phyloP scores from a whole-genome alignment of 1,140 invertebrate species.

The Drosophila jambulina region DNA sequence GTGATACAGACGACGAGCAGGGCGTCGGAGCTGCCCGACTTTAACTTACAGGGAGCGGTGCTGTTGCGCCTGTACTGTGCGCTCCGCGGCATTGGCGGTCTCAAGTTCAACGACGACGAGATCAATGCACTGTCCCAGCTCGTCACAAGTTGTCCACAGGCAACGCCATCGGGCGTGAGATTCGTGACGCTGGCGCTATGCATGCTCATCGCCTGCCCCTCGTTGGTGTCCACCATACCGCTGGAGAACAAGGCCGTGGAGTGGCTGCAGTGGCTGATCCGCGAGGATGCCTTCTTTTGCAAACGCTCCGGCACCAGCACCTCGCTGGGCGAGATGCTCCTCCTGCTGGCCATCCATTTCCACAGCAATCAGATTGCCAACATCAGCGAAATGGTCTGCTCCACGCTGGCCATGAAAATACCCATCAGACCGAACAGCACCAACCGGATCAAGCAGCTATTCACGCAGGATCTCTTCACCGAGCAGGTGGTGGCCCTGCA shows the following conservation, averaged over 20 bases:
- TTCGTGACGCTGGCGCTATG: constrained; percentile 97
- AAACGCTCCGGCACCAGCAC: constrained; percentile 91
- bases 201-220: constrained; percentile 97
- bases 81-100: constrained; percentile 95
- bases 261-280: constrained; percentile 97
- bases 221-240: constrained; percentile 91
- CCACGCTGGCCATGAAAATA: constrained; percentile 98
- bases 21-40: constrained; percentile 85
- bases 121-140: constrained; percentile 93
- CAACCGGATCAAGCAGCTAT: constrained; percentile 96
- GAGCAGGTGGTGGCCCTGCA: constrained; percentile 98
- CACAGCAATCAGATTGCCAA: constrained; percentile 96
- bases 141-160: constrained; percentile 95
- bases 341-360: constrained; percentile 98
- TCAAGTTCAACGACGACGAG: constrained; percentile 98
- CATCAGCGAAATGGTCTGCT: constrained; percentile 96
- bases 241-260: constrained; percentile 96
- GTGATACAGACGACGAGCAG: constrained; percentile 87
- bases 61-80: constrained; percentile 95
- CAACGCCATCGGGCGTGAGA: constrained; percentile 94
- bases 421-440: constrained; percentile 96
- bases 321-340: constrained; percentile 98
- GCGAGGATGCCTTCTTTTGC: constrained; percentile 94
- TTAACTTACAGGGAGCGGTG: constrained; percentile 92
- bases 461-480: constrained; percentile 98